Conservation (phyloP, 2,113 vertebrate species). For the Hydrolagus affinis region DNA sequence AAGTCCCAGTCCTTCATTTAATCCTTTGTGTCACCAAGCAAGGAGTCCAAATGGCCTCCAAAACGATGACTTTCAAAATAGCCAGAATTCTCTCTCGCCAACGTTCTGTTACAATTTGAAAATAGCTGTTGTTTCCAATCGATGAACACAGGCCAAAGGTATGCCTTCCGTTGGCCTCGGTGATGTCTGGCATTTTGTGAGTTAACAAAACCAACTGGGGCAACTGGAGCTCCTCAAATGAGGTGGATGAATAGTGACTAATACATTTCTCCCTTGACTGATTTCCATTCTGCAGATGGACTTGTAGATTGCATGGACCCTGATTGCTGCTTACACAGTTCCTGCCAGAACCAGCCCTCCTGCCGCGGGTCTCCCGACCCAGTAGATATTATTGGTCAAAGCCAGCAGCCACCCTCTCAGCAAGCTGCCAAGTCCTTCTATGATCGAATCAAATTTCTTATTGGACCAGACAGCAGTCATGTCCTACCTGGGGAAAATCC, state of each 20-base stretch:
- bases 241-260: conserved; percentile 33
- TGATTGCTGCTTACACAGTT: conserved; percentile 86
- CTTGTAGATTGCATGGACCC: conserved; percentile 94
- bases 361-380: conserved; percentile 87
- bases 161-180: background rate
- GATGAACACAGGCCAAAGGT: background rate
- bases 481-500: conserved; percentile 82
- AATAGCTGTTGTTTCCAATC: background rate
- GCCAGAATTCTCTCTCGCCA: no score
- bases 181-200: background rate
- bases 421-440: conserved; percentile 88
- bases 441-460: conserved; percentile 80
- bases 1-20: no score
- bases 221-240: background rate
- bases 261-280: conserved; percentile 43
- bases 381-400: conserved; percentile 68
- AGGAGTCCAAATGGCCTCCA: no score
- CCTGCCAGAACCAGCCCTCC: conserved; percentile 85
- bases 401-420: conserved; percentile 65
- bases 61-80: no score
- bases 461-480: conserved; percentile 79
- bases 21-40: no score
- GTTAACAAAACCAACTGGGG: background rate
- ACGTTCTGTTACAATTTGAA: no score
- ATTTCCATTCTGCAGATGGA: conserved; percentile 70